A percentile compares a stretch with the other conserved stretches of the same genome.
Conservation (phyloP, 1,140 invertebrate species). For the Lasaia peninsularis region DNA sequence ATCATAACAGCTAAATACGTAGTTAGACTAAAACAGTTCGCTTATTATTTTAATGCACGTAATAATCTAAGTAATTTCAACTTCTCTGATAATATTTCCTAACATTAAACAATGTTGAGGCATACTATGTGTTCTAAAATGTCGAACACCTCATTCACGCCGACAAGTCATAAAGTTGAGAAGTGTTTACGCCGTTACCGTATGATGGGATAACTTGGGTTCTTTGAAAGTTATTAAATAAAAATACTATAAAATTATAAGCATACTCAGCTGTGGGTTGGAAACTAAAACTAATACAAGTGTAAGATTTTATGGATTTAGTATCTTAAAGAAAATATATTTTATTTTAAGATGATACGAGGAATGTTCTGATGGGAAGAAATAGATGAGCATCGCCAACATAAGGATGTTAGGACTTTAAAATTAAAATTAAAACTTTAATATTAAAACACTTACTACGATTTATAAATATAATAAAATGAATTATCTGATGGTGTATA, state of each 20-base stretch:
- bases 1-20: background rate
- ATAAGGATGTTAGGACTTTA: too few species aligned
- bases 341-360: too few species aligned
- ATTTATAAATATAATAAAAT: too few species aligned
- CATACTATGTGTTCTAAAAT: background rate
- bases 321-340: background rate
- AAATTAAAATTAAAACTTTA: too few species aligned
- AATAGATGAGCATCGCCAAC: too few species aligned
- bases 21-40: background rate
- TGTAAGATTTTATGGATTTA: background rate
- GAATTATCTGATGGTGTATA: too few species aligned
- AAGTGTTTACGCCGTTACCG: background rate
- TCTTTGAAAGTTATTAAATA: background rate
- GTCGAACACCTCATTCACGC: background rate
- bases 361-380: too few species aligned
- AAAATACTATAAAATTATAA: conserved; percentile 4
- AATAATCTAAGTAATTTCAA: conserved; percentile 2
- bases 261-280: background rate
- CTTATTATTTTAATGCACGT: background rate
- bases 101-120: background rate
- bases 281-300: background rate
- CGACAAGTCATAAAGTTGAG: background rate
- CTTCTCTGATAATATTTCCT: background rate
- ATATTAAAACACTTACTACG: too few species aligned
- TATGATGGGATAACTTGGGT: background rate